Percentiles rank a stretch among this genome's conserved stretches.
phyloP scores from a whole-genome alignment of 1,140 invertebrate genomes.

The Pararge aegeria region DNA sequence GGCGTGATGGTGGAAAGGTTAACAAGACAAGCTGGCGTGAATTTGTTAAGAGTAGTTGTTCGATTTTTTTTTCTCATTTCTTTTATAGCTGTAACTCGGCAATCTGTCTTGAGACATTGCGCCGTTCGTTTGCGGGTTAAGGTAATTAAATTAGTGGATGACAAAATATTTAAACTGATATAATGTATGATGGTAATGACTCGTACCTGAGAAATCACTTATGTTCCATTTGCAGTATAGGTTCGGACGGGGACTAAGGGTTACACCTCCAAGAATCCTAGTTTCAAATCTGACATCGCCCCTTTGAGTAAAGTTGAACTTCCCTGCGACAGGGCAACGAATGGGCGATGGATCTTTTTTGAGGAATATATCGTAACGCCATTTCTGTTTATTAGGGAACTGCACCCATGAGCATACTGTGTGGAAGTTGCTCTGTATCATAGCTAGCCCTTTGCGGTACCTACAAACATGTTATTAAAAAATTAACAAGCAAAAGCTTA shows the following conservation, averaged over 20 bases:
- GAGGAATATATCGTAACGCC: constrained; percentile 94
- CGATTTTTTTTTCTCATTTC: too few species aligned
- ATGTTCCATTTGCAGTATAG: constrained; percentile 96
- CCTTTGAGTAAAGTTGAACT: constrained; percentile 95
- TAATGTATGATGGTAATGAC: background rate
- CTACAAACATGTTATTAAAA: constrained; percentile 52
- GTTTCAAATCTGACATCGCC: constrained; percentile 95
- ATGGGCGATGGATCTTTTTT: constrained; percentile 95
- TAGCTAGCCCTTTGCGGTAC: constrained; percentile 93
- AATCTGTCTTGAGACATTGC: too few species aligned
- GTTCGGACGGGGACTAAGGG: constrained; percentile 94
- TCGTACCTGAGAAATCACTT: constrained; percentile 89
- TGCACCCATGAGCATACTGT: constrained; percentile 97
- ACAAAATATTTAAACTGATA: too few species aligned
- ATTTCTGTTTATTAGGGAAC: constrained; percentile 90
- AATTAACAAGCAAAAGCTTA: too few species aligned
- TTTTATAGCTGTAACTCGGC: too few species aligned
- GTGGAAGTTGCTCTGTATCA: constrained; percentile 93
- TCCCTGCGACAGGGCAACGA: constrained; percentile 96
- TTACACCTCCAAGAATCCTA: constrained; percentile 96
- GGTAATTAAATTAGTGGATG: too few species aligned
- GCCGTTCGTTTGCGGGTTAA: too few species aligned
- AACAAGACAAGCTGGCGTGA: too few species aligned
- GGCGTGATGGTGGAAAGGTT: too few species aligned
- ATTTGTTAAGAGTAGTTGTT: too few species aligned